phyloP scores from a whole-genome alignment of 1,140 invertebrate genomes.

The Hypothenemus hampei region DNA sequence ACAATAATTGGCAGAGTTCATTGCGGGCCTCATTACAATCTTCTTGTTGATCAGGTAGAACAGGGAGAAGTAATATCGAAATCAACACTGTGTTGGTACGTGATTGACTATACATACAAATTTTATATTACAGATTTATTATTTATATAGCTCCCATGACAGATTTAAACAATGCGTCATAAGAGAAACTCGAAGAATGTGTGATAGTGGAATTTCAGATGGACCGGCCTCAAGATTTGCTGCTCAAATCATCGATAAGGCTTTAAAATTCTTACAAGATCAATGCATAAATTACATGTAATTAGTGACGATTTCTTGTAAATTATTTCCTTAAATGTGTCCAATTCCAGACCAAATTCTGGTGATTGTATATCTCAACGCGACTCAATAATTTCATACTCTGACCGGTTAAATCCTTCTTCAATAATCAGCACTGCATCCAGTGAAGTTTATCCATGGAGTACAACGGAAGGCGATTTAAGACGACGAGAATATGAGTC shows the following conservation, averaged over 20 bases:
- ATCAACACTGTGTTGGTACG: conserved; percentile 56
- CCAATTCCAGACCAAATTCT: conserved; percentile 47
- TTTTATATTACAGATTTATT: too few relatives aligned
- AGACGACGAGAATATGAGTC: conserved; percentile 32
- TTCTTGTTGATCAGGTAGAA: conserved; percentile 54
- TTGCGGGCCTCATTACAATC: conserved; percentile 54
- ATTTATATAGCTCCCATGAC: conserved; percentile 55
- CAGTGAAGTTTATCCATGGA: conserved; percentile 42
- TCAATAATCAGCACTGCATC: conserved; percentile 35
- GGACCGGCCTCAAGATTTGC: conserved; percentile 51
- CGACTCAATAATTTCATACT: conserved; percentile 30
- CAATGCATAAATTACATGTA: conserved; percentile 57
- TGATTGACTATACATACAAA: neutral
- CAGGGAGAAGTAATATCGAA: conserved; percentile 52
- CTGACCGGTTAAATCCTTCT: conserved; percentile 27
- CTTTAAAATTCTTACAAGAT: conserved; percentile 54
- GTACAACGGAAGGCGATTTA: conserved; percentile 31
- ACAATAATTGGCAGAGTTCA: conserved; percentile 53
- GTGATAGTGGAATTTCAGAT: conserved; percentile 48
- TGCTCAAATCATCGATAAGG: conserved; percentile 54
- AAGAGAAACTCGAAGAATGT: conserved; percentile 49
- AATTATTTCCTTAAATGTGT: too few relatives aligned
- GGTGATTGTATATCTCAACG: conserved; percentile 45
- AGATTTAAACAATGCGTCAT: conserved; percentile 55
- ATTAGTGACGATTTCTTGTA: conserved; percentile 35